Evolutionary conservation across 2,797 vertebrate genomes (phyloP).

Genomic region (Thripadectes ignobilis): DNA sequence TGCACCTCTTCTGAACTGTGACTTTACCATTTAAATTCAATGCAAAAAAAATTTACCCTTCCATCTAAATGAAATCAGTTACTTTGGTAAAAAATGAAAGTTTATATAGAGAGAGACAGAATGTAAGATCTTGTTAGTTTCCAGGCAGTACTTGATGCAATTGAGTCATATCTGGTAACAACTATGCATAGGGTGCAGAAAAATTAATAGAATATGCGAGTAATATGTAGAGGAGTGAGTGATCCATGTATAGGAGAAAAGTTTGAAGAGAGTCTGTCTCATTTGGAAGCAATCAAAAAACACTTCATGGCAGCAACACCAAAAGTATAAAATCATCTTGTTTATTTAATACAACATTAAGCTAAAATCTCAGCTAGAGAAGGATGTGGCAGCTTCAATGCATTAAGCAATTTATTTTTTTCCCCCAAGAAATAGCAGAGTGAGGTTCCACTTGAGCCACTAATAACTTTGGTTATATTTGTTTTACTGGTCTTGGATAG

Average conservation of each 20-base stretch:
- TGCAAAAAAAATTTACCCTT: neutral
- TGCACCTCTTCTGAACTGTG: slow-evolving; percentile 6
- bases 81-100: neutral
- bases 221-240: neutral
- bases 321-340: neutral
- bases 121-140: neutral
- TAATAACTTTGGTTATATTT: neutral
- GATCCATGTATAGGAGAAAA: neutral
- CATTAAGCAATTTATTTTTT: neutral
- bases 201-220: neutral
- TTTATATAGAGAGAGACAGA: neutral
- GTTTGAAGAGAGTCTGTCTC: neutral
- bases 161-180: neutral
- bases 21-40: neutral
- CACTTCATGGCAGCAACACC: neutral
- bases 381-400: neutral
- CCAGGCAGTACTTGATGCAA: neutral
- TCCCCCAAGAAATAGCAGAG: neutral
- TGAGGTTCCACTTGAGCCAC: neutral
- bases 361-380: neutral
- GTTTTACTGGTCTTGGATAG: neutral
- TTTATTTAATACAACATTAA: neutral
- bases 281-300: neutral
- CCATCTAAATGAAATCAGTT: neutral
- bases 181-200: neutral